These are phyloP conservation scores for Pipistrellus nathusii DNA, from an alignment of 2,797 vertebrate genomes.

Conservation along the genomic window DNA sequence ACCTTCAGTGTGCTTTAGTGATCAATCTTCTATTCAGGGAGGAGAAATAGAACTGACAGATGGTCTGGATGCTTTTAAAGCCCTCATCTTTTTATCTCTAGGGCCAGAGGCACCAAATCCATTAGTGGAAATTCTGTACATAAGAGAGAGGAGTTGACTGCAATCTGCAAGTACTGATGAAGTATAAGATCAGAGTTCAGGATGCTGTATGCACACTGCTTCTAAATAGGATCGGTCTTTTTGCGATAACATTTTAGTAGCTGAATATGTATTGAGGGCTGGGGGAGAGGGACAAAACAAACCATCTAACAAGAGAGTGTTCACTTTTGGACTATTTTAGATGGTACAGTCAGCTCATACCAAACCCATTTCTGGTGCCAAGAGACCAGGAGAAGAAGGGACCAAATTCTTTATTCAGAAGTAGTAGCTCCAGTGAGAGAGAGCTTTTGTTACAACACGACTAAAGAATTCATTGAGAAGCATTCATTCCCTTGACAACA, in stretches of 20 bases:
- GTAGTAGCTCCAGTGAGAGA: conserved; percentile 5
- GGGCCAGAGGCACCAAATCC: background rate
- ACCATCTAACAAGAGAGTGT: background rate
- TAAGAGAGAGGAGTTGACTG: background rate
- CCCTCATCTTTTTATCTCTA: background rate
- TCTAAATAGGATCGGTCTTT: background rate
- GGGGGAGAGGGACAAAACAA: background rate
- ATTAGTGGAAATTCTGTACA: background rate
- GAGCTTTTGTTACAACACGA: conserved; percentile 12
- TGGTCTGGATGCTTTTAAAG: background rate
- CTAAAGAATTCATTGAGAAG: background rate
- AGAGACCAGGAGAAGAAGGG: conserved; percentile 54
- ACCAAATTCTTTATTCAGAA: conserved; percentile 52
- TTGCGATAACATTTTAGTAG: background rate
- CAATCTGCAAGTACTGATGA: background rate
- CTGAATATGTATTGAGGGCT: background rate
- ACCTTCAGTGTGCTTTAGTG: background rate
- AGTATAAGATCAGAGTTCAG: background rate
- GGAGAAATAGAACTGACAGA: background rate
- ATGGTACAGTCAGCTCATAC: background rate
- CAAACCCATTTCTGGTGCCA: background rate
- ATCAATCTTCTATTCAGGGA: background rate
- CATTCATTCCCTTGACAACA: conserved; percentile 69
- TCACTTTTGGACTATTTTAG: background rate
- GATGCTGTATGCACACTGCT: accelerated